Conservation (phyloP, 2,797 vertebrate species). For the Galaxias olidus region DNA sequence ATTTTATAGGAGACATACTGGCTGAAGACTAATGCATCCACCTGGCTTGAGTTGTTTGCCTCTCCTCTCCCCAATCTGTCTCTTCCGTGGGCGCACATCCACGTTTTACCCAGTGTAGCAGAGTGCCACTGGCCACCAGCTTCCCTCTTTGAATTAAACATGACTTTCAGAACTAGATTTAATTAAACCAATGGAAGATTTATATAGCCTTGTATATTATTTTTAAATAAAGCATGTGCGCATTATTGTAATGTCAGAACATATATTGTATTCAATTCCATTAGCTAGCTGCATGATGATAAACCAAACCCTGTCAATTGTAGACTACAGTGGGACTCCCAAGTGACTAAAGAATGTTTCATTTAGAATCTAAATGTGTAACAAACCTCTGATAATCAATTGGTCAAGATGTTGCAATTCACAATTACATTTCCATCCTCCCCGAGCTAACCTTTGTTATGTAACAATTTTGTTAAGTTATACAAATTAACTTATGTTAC, state of each 20-base stretch:
- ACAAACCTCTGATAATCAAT: too few relatives aligned
- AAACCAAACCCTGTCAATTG: constrained; percentile 23
- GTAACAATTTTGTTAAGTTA: too few relatives aligned
- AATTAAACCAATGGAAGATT: constrained; percentile 3
- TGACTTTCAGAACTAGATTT: constrained; percentile 27
- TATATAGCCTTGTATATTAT: neutral
- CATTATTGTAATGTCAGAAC: neutral
- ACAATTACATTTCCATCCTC: too few relatives aligned
- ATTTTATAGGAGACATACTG: constrained; percentile 33
- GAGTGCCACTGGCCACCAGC: constrained; percentile 27
- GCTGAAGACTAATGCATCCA: constrained; percentile 27
- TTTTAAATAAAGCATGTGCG: neutral
- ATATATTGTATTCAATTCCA: constrained; percentile 11
- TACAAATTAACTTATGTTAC: constrained; percentile 29
- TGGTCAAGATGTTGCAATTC: too few relatives aligned
- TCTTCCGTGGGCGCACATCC: constrained; percentile 10
- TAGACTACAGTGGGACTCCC: neutral
- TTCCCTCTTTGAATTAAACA: constrained; percentile 27
- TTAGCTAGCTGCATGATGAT: constrained; percentile 3
- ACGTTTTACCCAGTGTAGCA: too few relatives aligned
- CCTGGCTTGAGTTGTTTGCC: constrained; percentile 35
- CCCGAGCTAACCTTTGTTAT: too few relatives aligned
- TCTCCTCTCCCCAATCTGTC: constrained; percentile 47
- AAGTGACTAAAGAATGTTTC: too few relatives aligned
- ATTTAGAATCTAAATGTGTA: too few relatives aligned